Percentiles rank a stretch among this genome's conserved stretches.
Evolutionary conservation across 2,797 vertebrate genomes (phyloP).

Genomic region (Pseudocheirus occidentalis): DNA sequence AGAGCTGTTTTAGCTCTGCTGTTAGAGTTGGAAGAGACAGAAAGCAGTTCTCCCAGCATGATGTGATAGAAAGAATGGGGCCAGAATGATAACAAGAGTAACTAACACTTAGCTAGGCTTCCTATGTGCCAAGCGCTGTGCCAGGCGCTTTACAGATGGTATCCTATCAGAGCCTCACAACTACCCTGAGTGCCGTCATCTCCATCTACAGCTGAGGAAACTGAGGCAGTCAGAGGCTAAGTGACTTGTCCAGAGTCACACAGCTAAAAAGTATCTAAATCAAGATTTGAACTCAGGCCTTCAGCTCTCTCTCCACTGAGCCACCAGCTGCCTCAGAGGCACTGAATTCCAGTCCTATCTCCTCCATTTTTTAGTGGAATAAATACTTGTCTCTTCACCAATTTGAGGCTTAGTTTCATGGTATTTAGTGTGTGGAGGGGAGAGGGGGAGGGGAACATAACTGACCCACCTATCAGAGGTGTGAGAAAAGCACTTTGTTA

Average conservation of each 20-base stretch:
- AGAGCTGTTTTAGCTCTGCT: neutral
- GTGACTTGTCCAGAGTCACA: neutral
- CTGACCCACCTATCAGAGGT: neutral
- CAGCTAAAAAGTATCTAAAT: neutral
- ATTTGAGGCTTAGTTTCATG: neutral
- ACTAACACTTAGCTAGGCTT: neutral
- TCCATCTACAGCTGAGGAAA: neutral
- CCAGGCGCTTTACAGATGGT: neutral
- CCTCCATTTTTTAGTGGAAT: neutral
- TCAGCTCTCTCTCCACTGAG: neutral
- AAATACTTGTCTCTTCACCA: neutral
- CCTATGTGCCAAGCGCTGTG: neutral
- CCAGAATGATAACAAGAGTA: neutral
- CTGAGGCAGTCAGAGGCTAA: neutral
- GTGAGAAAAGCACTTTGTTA: neutral
- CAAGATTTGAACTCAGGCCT: neutral
- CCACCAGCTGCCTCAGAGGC: neutral
- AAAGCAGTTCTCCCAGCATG: neutral
- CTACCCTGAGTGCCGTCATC: neutral
- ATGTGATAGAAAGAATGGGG: neutral
- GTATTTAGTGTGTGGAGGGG: neutral
- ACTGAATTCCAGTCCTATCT: neutral
- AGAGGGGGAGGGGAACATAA: neutral
- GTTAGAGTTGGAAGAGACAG: neutral
- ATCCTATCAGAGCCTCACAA: neutral